Evolutionary conservation across 2,797 vertebrate genomes (phyloP), one percentile per base, ranked within the genome.

Genomic region (Margarornis squamiger): DNA sequence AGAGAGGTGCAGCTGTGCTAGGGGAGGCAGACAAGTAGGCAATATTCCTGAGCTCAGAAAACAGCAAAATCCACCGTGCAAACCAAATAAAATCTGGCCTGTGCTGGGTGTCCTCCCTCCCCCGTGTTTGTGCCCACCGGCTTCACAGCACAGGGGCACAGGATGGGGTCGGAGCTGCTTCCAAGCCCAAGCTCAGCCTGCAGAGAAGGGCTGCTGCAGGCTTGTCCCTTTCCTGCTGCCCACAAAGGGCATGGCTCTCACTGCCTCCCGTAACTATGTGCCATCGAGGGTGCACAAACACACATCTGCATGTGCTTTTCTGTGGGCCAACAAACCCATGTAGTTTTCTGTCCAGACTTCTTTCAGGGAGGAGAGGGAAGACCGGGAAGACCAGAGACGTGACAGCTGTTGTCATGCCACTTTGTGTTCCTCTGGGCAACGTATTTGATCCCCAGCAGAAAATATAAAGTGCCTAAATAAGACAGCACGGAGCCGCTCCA

Each of bases 1-100:
- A 34, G 70, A 80, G 81, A 67, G 89, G 70, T 93, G 76, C 95
- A 96, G 97, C 90, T 95, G 94, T 5, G 3, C n/a, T 34, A 49
- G 43, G 58, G 65, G 72, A 78, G 70, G 54, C 2, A 1, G 72
- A 41, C 2, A 8, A 93, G 57, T 83, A 85, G 90, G 73, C 52
- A 0, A 72, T 70, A 70, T 90, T 91, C 89, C 54, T 55, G 49
- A 80, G 43, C 89, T 81, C 58, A 32, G 78, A 92, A 93, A 93
- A 48, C 36, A 84, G 39, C 74, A 81, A 94, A 92, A 93, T 78
- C 67, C 62, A 92, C 91, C 26, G 0, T 58, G 62, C 32, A 92
- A 86, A 89, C 34, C 59, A 78, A 94, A 91, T 68, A 61, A 87
- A 86, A 8, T 1, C 71, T 45, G 54, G 43, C 29, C 45, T 32